phyloP scores from a whole-genome alignment of 2,888 invertebrate species.

The Drosophila dives region DNA sequence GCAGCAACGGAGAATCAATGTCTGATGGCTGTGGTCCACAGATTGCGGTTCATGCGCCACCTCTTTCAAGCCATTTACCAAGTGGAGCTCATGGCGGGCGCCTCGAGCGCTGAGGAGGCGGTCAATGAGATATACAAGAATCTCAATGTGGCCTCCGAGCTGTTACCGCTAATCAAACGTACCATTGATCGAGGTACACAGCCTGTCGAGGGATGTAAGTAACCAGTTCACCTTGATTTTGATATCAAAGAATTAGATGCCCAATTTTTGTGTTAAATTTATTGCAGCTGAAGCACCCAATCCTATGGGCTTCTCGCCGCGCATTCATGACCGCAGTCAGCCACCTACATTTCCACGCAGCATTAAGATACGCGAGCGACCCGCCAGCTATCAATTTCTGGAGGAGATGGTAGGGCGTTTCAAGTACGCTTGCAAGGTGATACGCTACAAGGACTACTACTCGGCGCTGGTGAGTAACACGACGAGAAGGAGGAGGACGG shows the following conservation, averaged over 20 bases:
- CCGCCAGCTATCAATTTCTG: conserved; percentile 89
- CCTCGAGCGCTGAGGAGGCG: conserved; percentile 87
- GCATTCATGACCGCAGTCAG: conserved; percentile 96
- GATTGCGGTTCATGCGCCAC: conserved; percentile 94
- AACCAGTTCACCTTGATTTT: too few relatives aligned
- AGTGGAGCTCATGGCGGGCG: conserved; percentile 82
- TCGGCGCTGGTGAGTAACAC: conserved; percentile 89
- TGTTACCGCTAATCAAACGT: conserved; percentile 92
- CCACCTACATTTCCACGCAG: conserved; percentile 99
- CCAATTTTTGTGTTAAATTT: background rate
- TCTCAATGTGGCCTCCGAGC: conserved; percentile 92
- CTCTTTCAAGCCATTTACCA: conserved; percentile 91
- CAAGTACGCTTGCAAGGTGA: conserved; percentile 92
- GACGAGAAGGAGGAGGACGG: background rate
- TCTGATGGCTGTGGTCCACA: conserved; percentile 89
- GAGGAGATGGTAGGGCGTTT: conserved; percentile 93
- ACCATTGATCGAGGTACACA: conserved; percentile 91
- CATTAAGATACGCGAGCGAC: conserved; percentile 93
- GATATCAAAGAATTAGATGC: background rate
- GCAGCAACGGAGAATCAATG: conserved; percentile 86
- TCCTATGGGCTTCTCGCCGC: conserved; percentile 97
- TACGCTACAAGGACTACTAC: conserved; percentile 91
- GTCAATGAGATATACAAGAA: conserved; percentile 92
- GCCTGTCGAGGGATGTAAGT: conserved; percentile 85
- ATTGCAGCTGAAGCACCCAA: conserved; percentile 88